Evolutionary conservation across 2,888 invertebrate genomes (phyloP), one percentile per base, ranked within the genome.

Genomic region (Autographa gamma): DNA sequence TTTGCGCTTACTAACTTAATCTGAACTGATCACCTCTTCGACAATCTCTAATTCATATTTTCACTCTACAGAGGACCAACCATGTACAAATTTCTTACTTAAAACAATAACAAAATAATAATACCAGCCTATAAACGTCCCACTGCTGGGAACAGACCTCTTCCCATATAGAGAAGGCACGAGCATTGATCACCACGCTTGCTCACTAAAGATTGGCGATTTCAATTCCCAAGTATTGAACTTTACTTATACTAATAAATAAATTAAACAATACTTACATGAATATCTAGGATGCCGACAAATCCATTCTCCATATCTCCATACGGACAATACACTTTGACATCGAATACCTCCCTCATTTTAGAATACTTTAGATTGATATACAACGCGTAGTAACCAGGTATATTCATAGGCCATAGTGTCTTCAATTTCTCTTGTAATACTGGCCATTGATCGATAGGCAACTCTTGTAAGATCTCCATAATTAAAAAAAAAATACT

Each of bases 281-380:
- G 76, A 8, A 73, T 67, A 69, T 68, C 81, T 5, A 78, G 69
- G 4, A 56, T 13, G 25, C 83, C 86, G 6, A 90, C 60, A 76
- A 89, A 85, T 60, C 89, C 89, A 77, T 86, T 85, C 6, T 72
- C 69, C n/a, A 87, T 59, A 14, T 87, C 79, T 5, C 89, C 89
- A 38, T 79, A 75, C 0, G 89, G 88, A 60, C 88, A 87, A 60
- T 85, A 90, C 5, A 89, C 82, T 77, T 87, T 85, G 61, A 87
- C 83, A 58, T 80, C 60, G 48, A 83, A 83, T 4, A 71, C 73
- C 25, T 83, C 77, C 7, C 70, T 72, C 0, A 89, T 31, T 63
- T 34, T 69, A 11, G 86, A 83, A 64, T 79, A 81, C 25, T 79
- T 82, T 7, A 66, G 18, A 66, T 70, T 77, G 19, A 85, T 71